Evolutionary conservation across 2,888 invertebrate species (phyloP), one percentile per base, ranked within the genome.

Genomic region (Scaptomyza parva): DNA sequence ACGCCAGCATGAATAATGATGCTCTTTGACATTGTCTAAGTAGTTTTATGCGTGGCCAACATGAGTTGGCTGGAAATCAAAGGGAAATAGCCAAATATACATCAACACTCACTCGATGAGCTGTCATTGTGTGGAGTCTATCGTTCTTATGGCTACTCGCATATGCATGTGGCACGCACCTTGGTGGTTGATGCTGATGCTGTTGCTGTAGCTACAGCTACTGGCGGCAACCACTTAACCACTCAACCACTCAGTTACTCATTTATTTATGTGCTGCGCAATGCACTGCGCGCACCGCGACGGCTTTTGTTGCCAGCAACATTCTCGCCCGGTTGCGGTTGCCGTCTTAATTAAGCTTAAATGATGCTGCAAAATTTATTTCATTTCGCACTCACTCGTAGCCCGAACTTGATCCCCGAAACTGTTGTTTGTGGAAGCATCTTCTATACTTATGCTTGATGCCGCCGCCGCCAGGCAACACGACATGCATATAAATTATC

Each of bases 351-450:
- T 88, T 88, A 89, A 89, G 88, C 85, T 76, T 86, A 89, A 88
- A 88, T 88, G 88, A 88, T 77, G 83, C 78, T 87, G 87, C 88
- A 88, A 87, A 87, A 86, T 88, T 82, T 79, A 86, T 88, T 88
- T 86, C 86, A 82, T 86, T 82, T 87, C 83, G 70, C 87, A 82
- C 87, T 77, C 65, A n/a, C n/a, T n/a, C n/a, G n/a, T n/a, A n/a
- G n/a, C 20, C 60, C 28, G 45, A 28, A 28, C 17, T 17, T 17
- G 44, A 45, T 48, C 18, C 64, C 40, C 18, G 57, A 41, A 50
- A 35, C 58, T 39, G 28, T 17, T 50, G 69, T 60, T 17, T 50
- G 69, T 60, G 65, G 72, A 43, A 65, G 61, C 70, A 64, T 76
- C 80, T 81, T 81, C 84, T 77, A 77, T 77, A 81, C 72, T 22